Conservation (phyloP, 2,888 invertebrate genomes). For the Oxytorus armatus region DNA sequence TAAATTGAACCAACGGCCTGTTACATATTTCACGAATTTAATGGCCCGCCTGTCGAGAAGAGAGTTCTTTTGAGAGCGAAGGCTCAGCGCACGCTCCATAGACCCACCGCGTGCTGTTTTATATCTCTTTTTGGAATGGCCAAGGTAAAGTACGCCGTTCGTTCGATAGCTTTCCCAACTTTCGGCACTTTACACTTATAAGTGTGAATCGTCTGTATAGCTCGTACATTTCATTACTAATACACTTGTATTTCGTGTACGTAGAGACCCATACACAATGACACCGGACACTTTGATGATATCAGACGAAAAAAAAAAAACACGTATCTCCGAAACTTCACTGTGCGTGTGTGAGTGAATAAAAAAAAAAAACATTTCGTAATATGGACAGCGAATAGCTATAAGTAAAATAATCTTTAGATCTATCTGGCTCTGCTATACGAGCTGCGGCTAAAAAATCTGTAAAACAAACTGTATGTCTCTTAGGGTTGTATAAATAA, state of each 20-base stretch:
- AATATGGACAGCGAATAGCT: background rate
- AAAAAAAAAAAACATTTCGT: constrained; percentile 24
- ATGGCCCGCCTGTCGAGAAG: background rate
- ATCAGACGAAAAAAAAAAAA: no score
- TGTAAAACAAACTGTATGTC: no score
- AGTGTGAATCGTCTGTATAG: background rate
- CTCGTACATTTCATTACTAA: background rate
- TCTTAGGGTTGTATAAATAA: no score
- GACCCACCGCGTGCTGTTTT: constrained; percentile 12
- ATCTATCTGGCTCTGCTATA: background rate
- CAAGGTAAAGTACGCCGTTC: constrained; percentile 48
- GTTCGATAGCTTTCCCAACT: constrained; percentile 26
- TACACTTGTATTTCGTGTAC: background rate
- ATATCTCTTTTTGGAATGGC: background rate
- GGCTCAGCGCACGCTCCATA: constrained; percentile 26
- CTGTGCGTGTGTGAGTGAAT: background rate
- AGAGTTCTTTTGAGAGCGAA: constrained; percentile 4
- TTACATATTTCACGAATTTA: constrained; percentile 20
- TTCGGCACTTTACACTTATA: constrained; percentile 34
- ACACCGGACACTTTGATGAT: no score
- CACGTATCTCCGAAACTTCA: constrained; percentile 1
- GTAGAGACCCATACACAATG: no score
- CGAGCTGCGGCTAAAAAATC: background rate
- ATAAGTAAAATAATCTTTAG: background rate
- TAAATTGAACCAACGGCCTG: constrained; percentile 13